Percentiles rank a stretch among this genome's conserved stretches.
Evolutionary conservation across 2,797 vertebrate genomes (phyloP).

Genomic region (Simalia tracyae): DNA sequence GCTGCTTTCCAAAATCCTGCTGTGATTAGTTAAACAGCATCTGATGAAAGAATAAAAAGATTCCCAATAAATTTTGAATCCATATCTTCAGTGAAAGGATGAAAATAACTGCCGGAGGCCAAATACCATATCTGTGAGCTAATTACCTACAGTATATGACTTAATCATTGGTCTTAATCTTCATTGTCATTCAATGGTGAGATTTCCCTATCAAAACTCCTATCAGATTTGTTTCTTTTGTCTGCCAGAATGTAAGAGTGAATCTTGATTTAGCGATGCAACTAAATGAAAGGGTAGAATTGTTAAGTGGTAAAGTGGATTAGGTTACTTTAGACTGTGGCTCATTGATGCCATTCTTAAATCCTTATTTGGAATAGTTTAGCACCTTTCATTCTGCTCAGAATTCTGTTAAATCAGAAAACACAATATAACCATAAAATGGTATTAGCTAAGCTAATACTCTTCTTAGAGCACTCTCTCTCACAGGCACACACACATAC

Average conservation of each 20-base stretch:
- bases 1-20: neutral
- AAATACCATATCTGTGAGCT: neutral
- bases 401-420: neutral
- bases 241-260: neutral
- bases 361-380: neutral
- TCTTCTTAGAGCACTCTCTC: neutral
- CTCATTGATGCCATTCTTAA: neutral
- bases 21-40: neutral
- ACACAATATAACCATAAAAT: neutral
- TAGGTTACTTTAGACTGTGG: neutral
- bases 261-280: neutral
- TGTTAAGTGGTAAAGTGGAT: neutral
- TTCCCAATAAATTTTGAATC: neutral
- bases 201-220: neutral
- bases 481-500: neutral
- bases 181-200: neutral
- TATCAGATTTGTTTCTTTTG: neutral
- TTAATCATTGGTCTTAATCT: neutral
- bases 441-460: neutral
- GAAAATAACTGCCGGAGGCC: neutral
- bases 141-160: neutral
- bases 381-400: neutral
- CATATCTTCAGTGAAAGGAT: neutral
- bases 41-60: neutral
- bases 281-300: neutral